A percentile compares a stretch with the other conserved stretches of the same genome.
phyloP scores from a whole-genome alignment of 2,888 invertebrate species.

The Geotrupes spiniger region DNA sequence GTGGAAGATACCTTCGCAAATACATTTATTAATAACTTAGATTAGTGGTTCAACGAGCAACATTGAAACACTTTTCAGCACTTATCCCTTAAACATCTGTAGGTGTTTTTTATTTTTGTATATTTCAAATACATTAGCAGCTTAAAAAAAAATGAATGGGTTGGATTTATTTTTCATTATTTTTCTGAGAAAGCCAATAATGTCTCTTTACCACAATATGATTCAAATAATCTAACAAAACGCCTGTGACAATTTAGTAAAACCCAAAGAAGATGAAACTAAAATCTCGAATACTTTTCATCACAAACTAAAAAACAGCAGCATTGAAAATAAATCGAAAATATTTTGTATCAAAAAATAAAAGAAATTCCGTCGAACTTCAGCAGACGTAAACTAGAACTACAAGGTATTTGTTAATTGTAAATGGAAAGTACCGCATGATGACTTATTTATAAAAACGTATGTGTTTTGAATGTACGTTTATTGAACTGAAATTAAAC shows the following conservation, averaged over 20 bases:
- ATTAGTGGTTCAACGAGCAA: too few species aligned
- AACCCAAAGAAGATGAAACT: conserved; percentile 3
- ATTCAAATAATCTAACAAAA: not conserved
- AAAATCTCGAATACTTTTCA: conserved; percentile 6
- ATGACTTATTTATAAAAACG: not conserved
- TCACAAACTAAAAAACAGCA: conserved; percentile 3
- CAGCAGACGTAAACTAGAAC: conserved; percentile 16
- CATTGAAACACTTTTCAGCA: too few species aligned
- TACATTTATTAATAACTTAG: too few species aligned
- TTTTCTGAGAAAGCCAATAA: too few species aligned
- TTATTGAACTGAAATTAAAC: too few species aligned
- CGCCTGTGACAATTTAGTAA: not conserved
- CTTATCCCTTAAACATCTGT: too few species aligned
- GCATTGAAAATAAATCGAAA: conserved; percentile 7
- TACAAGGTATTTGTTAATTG: conserved; percentile 10
- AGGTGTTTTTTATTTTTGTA: too few species aligned
- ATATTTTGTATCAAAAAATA: conserved; percentile 8
- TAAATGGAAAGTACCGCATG: conserved; percentile 14
- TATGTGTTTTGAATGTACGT: not conserved
- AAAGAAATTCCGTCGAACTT: conserved; percentile 5
- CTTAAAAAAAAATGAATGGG: too few species aligned
- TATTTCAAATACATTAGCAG: too few species aligned
- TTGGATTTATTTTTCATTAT: too few species aligned
- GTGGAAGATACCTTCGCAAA: too few species aligned
- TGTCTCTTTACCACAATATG: too few species aligned